Conservation (phyloP, 1,140 invertebrate species). For the Eumeta japonica region DNA sequence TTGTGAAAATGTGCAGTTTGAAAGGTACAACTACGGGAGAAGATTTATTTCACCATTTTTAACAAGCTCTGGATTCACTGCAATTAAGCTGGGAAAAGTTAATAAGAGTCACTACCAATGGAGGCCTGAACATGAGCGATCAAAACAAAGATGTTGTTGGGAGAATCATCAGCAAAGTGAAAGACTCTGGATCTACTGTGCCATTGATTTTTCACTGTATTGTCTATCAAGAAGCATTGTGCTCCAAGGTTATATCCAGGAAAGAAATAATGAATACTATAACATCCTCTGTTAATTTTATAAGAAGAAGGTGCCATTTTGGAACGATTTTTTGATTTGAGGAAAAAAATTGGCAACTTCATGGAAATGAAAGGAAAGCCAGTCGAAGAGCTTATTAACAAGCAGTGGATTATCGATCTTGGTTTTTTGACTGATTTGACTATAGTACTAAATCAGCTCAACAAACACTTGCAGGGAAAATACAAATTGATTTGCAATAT, state of each 20-base stretch:
- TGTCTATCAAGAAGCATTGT: conserved; percentile 17
- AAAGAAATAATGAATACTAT: conserved; percentile 10
- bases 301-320: conserved; percentile 16
- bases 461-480: too few relatives aligned
- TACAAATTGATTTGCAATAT: too few relatives aligned
- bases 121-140: conserved; percentile 13
- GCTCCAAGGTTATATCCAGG: conserved; percentile 5
- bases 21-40: conserved; percentile 4
- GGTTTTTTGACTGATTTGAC: conserved; percentile 9
- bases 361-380: conserved; percentile 5
- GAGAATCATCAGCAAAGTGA: conserved; percentile 4
- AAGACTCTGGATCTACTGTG: conserved; percentile 13
- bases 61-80: conserved; percentile 1
- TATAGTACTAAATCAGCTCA: not conserved
- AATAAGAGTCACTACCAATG: conserved; percentile 13
- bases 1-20: not conserved
- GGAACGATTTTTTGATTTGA: conserved; percentile 17
- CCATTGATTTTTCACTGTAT: too few relatives aligned
- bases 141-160: conserved; percentile 21
- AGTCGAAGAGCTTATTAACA: too few relatives aligned
- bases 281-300: conserved; percentile 15
- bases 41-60: conserved; percentile 2
- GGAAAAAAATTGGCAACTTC: conserved; percentile 8
- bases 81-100: conserved; percentile 12
- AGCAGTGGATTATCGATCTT: too few relatives aligned